Conservation (phyloP, 2,113 vertebrate genomes). For the Athene cunicularia region DNA sequence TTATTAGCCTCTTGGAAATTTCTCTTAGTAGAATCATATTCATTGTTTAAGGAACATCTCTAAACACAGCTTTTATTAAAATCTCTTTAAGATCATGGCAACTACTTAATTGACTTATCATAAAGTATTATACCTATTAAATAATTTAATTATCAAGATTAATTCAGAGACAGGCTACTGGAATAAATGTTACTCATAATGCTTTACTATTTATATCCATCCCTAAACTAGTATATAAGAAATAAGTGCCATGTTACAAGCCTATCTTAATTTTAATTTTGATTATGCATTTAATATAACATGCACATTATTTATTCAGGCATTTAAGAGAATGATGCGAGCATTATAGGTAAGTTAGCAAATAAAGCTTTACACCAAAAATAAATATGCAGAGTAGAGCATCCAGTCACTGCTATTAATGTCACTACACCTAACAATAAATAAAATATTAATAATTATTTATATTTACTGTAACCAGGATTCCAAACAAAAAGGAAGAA, state of each 20-base stretch:
- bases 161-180: not conserved
- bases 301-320: not conserved
- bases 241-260: not conserved
- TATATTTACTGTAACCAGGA: not conserved
- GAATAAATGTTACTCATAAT: not conserved
- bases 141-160: not conserved
- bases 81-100: not conserved
- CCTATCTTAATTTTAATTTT: not conserved
- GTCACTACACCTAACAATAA: not conserved
- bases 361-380: not conserved
- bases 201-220: not conserved
- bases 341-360: not conserved
- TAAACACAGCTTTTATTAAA: not conserved
- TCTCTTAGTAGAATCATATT: not conserved
- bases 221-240: not conserved
- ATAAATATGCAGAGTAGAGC: not conserved
- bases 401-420: not conserved
- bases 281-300: not conserved
- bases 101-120: not conserved
- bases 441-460: not conserved
- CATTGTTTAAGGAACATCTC: not conserved
- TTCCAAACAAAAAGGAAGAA: not conserved
- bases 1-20: not conserved
- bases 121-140: not conserved
- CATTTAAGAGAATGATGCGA: not conserved